Evolutionary conservation across 2,113 vertebrate genomes (phyloP).

Genomic region (Gobiocypris rarus): DNA sequence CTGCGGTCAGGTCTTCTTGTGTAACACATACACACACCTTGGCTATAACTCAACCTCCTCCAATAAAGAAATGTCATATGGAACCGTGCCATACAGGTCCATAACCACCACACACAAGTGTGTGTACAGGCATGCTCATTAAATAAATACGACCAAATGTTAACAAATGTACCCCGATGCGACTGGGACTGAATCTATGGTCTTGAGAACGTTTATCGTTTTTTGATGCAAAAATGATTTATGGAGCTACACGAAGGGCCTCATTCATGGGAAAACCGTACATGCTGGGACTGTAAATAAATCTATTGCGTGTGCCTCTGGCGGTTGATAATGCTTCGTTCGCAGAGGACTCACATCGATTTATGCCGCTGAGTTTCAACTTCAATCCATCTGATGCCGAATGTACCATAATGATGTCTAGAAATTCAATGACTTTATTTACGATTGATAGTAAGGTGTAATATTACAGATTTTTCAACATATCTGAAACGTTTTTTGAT

Average conservation of each 20-base stretch:
- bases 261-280: neutral
- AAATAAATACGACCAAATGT: slow-evolving; percentile 16
- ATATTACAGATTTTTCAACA: slow-evolving; percentile 17
- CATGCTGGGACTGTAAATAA: slow-evolving; percentile 1
- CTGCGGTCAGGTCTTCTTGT: slow-evolving; percentile 53
- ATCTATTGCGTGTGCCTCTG: slow-evolving; percentile 19
- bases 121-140: neutral
- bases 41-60: slow-evolving; percentile 33
- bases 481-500: slow-evolving; percentile 10
- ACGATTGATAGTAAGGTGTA: slow-evolving; percentile 31
- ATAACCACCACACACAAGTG: neutral
- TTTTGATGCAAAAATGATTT: slow-evolving; percentile 6
- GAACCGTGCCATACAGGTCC: neutral
- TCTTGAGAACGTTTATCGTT: neutral
- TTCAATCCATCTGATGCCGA: slow-evolving; percentile 4
- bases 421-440: slow-evolving; percentile 32
- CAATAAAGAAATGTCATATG: slow-evolving; percentile 37
- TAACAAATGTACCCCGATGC: neutral
- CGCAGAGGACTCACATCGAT: slow-evolving; percentile 29
- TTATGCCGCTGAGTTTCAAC: slow-evolving; percentile 26
- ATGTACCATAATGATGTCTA: slow-evolving; percentile 17
- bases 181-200: neutral
- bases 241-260: neutral
- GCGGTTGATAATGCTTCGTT: slow-evolving; percentile 29
- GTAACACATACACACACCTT: slow-evolving; percentile 68